phyloP scores from a whole-genome alignment of 1,140 invertebrate species.

The Bombus soroeensis region DNA sequence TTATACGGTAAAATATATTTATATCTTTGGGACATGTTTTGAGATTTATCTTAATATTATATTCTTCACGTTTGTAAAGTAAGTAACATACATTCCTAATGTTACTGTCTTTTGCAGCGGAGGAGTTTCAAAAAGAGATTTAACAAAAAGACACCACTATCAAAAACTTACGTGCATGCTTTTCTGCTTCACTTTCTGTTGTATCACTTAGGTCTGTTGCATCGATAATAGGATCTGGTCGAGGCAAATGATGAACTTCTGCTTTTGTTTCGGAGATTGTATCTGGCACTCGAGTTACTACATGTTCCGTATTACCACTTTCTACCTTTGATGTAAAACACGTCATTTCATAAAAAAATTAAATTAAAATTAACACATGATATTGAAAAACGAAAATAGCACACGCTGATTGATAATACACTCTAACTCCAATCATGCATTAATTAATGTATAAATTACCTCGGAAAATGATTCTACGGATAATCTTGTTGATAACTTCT shows the following conservation, averaged over 20 bases:
- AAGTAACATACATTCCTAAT: not conserved
- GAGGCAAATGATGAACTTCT: conserved; percentile 62
- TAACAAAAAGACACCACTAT: not conserved
- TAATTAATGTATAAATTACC: conserved; percentile 68
- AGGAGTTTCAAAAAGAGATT: not conserved
- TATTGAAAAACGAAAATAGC: not conserved
- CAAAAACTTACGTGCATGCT: conserved; percentile 77
- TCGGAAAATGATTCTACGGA: conserved; percentile 85
- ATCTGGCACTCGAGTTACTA: conserved; percentile 52
- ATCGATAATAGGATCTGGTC: conserved; percentile 72
- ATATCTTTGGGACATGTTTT: not conserved
- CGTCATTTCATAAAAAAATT: not conserved
- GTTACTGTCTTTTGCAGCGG: not conserved
- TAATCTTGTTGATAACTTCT: conserved; percentile 82
- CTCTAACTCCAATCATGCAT: not conserved
- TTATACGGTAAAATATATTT: not conserved
- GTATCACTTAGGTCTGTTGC: conserved; percentile 92
- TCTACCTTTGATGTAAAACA: conserved; percentile 64
- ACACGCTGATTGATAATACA: not conserved
- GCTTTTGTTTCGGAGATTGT: conserved; percentile 52
- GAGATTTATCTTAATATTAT: not conserved
- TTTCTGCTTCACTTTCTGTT: conserved; percentile 91
- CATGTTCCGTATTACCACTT: conserved; percentile 64
- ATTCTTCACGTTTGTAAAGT: not conserved
- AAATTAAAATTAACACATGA: not conserved